phyloP scores from a whole-genome alignment of 1,140 invertebrate genomes.

The Pseudomyrmex dendroicus region DNA sequence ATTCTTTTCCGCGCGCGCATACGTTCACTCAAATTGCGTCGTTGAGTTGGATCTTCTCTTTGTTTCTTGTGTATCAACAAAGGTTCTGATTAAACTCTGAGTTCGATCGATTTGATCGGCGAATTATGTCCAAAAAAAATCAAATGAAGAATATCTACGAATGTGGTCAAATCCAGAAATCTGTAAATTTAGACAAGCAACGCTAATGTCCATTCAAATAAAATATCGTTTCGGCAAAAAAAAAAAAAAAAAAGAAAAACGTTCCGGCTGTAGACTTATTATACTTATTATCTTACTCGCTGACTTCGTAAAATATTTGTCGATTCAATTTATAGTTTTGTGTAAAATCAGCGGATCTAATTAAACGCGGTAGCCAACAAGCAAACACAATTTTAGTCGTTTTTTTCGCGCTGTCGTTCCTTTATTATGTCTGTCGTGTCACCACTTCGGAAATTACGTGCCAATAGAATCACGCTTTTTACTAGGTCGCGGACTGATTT shows the following conservation, averaged over 20 bases:
- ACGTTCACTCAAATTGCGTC: conserved; percentile 9
- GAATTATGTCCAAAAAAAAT: not conserved
- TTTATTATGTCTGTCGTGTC: conserved; percentile 38
- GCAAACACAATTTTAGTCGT: conserved; percentile 36
- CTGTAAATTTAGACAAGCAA: not conserved
- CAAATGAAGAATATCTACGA: not conserved
- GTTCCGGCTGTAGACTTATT: not conserved
- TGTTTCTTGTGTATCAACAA: not conserved
- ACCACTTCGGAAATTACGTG: conserved; percentile 26
- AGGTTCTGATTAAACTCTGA: conserved; percentile 6
- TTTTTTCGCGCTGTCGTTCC: not conserved
- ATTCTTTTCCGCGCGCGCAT: conserved; percentile 24
- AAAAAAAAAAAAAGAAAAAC: not conserved
- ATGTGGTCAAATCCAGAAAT: not conserved
- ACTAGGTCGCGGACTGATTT: conserved; percentile 19
- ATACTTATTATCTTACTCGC: not conserved
- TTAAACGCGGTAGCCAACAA: conserved; percentile 17
- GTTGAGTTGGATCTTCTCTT: not conserved
- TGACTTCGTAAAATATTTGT: conserved; percentile 9
- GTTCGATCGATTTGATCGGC: not conserved
- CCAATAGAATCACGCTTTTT: conserved; percentile 25
- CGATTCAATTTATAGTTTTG: conserved; percentile 16
- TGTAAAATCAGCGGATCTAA: conserved; percentile 40
- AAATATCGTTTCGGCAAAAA: not conserved
- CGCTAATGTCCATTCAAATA: conserved; percentile 10